Base-by-base conservation (phyloP, 2,888 invertebrate genomes). In the Thereva nobilitata region DNA sequence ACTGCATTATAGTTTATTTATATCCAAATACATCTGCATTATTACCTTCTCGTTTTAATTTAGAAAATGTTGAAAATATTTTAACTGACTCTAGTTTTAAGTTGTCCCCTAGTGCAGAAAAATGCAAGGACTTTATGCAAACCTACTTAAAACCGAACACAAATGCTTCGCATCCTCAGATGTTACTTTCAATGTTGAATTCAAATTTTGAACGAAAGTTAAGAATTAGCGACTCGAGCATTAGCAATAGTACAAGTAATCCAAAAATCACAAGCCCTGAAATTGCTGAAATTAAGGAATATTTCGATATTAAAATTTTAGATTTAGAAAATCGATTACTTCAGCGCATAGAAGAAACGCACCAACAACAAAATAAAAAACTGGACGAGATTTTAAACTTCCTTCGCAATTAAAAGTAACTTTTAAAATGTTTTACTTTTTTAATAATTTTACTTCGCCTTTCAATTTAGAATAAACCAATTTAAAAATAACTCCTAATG, bases 41-140 rank as follows among this genome's bases (percentile, higher is more conserved):
- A 23, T 23, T 23, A 23, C 2, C 23, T 76, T 7, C 72, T 76
- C 41, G 10, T 70, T 9, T 78, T 45, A 75, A 79, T 66, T 67
- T 78, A 42, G 70, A 75, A n/a, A 76, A 76, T 67, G 77, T 80
- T 34, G 73, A 79, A 67, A 74, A 75, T 34, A 68, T 78, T 41
- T 68, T 79, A 1, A 70, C 74, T 3, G 74, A 69, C 23, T 73
- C 73, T 4, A 72, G 70, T 63, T 68, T 70, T 35, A 73, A 74
- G 10, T 50, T 74, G 5, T 72, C 74, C 3, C 74, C 75, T 0
- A 73, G 71, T 49, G 74, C 75, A 2, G 74, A 76, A 42, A 78
- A 76, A 66, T 73, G 76, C 55, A 74, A 77, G 69, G 69, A 74
- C 45, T 76, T 80, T 54, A 10, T 70, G 2, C 37, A 68, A 49